Base-by-base conservation (phyloP, 2,888 invertebrate genomes). In the Apomyelois bistriatella region DNA sequence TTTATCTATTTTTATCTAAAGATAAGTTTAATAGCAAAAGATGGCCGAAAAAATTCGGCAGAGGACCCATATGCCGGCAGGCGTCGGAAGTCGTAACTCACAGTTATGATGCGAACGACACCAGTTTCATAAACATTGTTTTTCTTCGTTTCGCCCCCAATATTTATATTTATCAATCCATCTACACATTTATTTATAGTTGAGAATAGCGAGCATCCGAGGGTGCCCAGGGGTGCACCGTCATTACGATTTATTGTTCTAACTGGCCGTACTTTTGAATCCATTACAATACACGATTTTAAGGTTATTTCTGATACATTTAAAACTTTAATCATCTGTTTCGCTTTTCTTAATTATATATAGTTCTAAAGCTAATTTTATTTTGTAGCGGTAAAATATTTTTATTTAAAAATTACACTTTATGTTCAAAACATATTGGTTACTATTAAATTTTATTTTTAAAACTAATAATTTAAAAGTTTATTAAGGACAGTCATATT, bases 121-220 rank as follows among this genome's bases (percentile, higher is more conserved):
- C 89, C 79, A 87, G 87, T 88, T 90, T 87, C 88, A 90, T 89
- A 90, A 90, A 90, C 90, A 89, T 87, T 89, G 90, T 90, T 90
- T 89, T 89, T 89, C 88, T 88, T 85, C 82, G 75, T 88, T 88
- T 88, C 87, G 87, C 86, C 89, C 89, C 89, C 82, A 86, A 88
- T 90, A 89, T 90, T 90, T 90, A 88, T 90, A 89, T 90, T 90
- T 89, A 90, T 90, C 89, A 90, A 89, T 89, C 85, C 87, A 89
- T 90, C 89, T 90, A 88, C 87, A 85, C 87, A 88, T 89, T 89
- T 89, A 88, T 88, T 87, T 90, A 87, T 89, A 89, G 88, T 85
- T 75, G 74, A 82, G 83, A 89, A 88, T 87, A 86, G 88, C 86
- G 82, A 83, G 82, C 83, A 81, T 83, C 82, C 76, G 79, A 86